Evolutionary conservation across 2,797 vertebrate genomes (phyloP), one percentile per base, ranked within the genome.

Genomic region (Ctenopoma kingsleyae): DNA sequence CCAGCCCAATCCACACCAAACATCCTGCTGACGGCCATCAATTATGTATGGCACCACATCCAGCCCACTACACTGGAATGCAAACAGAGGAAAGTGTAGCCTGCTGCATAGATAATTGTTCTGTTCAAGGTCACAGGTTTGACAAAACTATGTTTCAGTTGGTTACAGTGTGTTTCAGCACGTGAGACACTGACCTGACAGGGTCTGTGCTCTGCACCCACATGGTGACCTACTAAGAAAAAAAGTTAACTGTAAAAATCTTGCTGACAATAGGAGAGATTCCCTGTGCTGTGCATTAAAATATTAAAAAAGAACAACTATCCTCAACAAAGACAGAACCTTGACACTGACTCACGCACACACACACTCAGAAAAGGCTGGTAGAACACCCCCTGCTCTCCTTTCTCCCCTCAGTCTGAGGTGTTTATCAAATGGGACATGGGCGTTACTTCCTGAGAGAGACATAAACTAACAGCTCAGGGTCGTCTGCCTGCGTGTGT

Each of bases 351-450:
- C 6, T 7, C 38, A 61, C 38, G 63, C 52, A 43, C 58, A 48
- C 22, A 27, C 16, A 44, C 20, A 62, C 22, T 19, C 17, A 9
- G 25, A 44, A 4, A 30, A n/a, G 44, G 50, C 47, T 30, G 4
- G 35, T 3, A 20, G 30, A 70, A 35, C 49, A 7, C 73, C 27
- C 1, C 64, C 46, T 58, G 59, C 59, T 41, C 60, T 56, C 41
- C 62, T 73, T 86, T 65, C 69, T 85, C 38, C 66, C 41, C 17
- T 69, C 71, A 38, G 46, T 70, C 65, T 23, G 67, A 84, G 79
- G 85, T 83, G 83, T 86, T 89, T 84, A 80, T 77, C 50, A 82
- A 65, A 74, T 59, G 49, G 57, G 57, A 82, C 74, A 74, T 82
- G 79, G 79, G 69, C 57, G 83, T 71, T 79, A 80, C 64, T 89